Conservation (phyloP, 2,113 vertebrate genomes). For the Ochotona princeps region DNA sequence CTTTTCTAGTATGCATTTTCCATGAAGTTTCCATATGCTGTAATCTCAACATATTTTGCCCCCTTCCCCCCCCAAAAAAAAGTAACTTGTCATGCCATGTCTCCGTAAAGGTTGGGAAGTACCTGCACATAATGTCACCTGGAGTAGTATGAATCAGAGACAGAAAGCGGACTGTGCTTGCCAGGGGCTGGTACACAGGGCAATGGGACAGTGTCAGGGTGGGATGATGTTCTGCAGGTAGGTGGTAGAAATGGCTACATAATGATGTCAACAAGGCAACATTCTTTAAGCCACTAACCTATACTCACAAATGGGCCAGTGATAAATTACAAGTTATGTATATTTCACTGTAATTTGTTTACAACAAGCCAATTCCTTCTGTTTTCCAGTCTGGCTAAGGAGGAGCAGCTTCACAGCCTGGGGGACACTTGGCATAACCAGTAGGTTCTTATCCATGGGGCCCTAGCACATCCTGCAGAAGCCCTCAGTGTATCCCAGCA, state of each 20-base stretch:
- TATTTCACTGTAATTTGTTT: not conserved
- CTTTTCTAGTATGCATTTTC: too few species aligned
- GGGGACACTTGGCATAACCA: rapidly evolving
- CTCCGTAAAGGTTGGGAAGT: too few species aligned
- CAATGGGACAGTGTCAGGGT: not conserved
- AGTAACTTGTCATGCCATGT: too few species aligned
- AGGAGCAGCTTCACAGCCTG: not conserved
- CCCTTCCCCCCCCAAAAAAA: too few species aligned
- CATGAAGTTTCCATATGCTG: too few species aligned
- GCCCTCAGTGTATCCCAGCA: not conserved
- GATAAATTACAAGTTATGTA: not conserved
- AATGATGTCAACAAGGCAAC: not conserved
- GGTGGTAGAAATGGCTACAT: not conserved
- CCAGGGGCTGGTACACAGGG: not conserved
- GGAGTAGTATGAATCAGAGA: not conserved
- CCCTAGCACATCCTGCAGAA: not conserved
- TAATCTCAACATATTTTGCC: too few species aligned
- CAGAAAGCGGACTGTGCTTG: not conserved
- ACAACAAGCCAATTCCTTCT: not conserved
- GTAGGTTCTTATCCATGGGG: not conserved
- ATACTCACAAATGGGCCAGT: not conserved
- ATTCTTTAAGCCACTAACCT: not conserved
- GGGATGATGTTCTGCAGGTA: not conserved
- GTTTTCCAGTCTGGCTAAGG: not conserved
- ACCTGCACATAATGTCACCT: not conserved